Evolutionary conservation across 1,140 invertebrate species (phyloP).

Genomic region (Drosophila rufa): DNA sequence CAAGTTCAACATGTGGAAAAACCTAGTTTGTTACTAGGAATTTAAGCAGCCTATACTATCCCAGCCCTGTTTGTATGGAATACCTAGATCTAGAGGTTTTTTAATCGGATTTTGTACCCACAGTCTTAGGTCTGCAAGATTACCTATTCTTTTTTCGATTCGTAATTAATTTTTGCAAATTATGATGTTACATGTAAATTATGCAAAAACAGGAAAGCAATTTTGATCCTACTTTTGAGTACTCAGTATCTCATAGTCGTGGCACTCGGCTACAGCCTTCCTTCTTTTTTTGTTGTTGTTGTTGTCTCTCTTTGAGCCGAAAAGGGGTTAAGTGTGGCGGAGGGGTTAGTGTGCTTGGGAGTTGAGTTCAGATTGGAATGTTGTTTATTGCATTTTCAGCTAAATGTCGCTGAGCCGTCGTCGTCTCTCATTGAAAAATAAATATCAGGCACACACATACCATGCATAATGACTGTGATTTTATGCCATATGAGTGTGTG

Average conservation of each 20-base stretch:
- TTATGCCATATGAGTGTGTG: slow-evolving; percentile 31
- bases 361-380: slow-evolving; percentile 73
- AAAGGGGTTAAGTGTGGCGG: slow-evolving; percentile 17
- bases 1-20: not conserved
- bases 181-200: not conserved
- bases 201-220: no score
- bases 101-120: not conserved
- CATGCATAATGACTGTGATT: slow-evolving; percentile 70
- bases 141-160: not conserved
- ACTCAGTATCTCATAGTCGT: not conserved
- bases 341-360: slow-evolving; percentile 34
- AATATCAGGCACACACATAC: slow-evolving; percentile 27
- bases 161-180: not conserved
- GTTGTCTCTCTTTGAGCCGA: not conserved
- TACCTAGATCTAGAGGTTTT: no score
- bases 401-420: slow-evolving; percentile 61
- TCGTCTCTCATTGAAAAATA: slow-evolving; percentile 57
- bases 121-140: not conserved
- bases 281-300: not conserved
- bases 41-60: not conserved
- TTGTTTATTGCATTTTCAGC: slow-evolving; percentile 77
- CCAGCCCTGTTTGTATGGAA: not conserved
- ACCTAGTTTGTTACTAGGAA: not conserved
- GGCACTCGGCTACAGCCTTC: not conserved
- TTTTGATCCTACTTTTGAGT: no score